A percentile compares a stretch with the other conserved stretches of the same genome.
phyloP scores from a whole-genome alignment of 2,797 vertebrate species.

The Cossypha dichroa region DNA sequence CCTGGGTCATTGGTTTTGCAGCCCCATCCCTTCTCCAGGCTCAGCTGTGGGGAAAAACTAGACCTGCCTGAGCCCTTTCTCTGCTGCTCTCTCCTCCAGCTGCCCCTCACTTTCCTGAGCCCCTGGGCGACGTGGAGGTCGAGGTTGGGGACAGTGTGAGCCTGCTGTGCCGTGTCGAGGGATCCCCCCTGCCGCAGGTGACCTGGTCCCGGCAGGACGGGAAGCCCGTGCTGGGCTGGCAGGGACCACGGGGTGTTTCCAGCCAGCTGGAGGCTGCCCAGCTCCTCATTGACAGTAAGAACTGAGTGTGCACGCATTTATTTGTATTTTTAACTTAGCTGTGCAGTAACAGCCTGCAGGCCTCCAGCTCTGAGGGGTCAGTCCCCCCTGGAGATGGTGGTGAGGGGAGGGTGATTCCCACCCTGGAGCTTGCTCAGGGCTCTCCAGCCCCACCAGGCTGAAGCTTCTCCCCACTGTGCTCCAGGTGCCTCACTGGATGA shows the following conservation, averaged over 20 bases:
- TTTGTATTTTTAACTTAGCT: neutral
- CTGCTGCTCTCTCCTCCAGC: slow-evolving; percentile 58
- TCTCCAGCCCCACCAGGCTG: neutral
- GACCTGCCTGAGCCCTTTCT: neutral
- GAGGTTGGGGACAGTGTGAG: slow-evolving; percentile 80
- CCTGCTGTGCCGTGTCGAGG: slow-evolving; percentile 79
- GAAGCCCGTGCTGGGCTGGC: slow-evolving; percentile 55
- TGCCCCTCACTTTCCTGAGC: slow-evolving; percentile 82
- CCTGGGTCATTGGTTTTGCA: neutral
- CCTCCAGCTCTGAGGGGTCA: neutral
- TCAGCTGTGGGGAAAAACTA: accelerated
- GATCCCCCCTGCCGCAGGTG: slow-evolving; percentile 79
- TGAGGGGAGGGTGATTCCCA: accelerated
- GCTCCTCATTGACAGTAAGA: slow-evolving; percentile 88
- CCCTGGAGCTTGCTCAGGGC: accelerated
- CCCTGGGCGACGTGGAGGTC: slow-evolving; percentile 72
- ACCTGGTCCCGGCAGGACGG: slow-evolving; percentile 84
- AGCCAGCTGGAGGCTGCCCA: slow-evolving; percentile 73
- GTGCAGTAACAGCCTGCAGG: neutral
- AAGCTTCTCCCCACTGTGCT: neutral
- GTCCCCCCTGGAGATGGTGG: accelerated
- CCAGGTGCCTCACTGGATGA: slow-evolving; percentile 85
- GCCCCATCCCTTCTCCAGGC: neutral
- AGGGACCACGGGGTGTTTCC: neutral
- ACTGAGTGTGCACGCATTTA: accelerated